Base-by-base conservation (phyloP, 2,888 invertebrate species). In the Orthosia gothica region DNA sequence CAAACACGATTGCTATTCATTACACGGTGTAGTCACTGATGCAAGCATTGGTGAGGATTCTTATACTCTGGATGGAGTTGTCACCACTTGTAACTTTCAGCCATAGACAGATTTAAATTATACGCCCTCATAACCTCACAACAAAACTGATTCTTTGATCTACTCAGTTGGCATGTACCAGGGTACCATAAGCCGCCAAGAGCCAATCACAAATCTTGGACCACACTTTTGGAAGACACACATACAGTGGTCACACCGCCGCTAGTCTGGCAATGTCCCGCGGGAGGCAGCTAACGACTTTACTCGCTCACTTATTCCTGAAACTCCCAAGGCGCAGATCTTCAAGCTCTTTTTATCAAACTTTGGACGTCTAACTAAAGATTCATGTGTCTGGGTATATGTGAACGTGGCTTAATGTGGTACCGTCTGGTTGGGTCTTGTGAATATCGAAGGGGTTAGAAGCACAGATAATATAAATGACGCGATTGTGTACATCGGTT, bases 321-420 rank as follows among this genome's bases (percentile, higher is more conserved):
- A 62, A 64, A 63, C 66, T 75, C 83, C 74, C 72, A 58, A 73
- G 79, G 40, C 81, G 55, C 61, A 61, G 54, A 59, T 49, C 61
- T 68, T 71, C 49, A 20, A 26, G 69, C 47, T 63, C 77, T 80
- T 84, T 85, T 78, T 74, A 68, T 69, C 63, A 73, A 76, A 84
- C 77, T 79, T 87, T 20, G 15, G 69, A 59, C 52, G 68, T 55
- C 65, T 65, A 71, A 59, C 58, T 73, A 73, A 83, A 83, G 78
- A 86, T 87, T 83, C 76, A 71, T 65, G 71, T 87, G 79, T 84
- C 85, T 82, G 82, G 49, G 40, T 40, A 40, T 59, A 71, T 63
- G 18, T n/a, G n/a, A n/a, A n/a, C n/a, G n/a, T n/a, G n/a, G n/a
- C n/a, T n/a, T n/a, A n/a, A n/a, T n/a, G n/a, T 32, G 52, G 7